Conservation (phyloP, 2,113 vertebrate genomes). For the Trematocara stigmaticum region DNA sequence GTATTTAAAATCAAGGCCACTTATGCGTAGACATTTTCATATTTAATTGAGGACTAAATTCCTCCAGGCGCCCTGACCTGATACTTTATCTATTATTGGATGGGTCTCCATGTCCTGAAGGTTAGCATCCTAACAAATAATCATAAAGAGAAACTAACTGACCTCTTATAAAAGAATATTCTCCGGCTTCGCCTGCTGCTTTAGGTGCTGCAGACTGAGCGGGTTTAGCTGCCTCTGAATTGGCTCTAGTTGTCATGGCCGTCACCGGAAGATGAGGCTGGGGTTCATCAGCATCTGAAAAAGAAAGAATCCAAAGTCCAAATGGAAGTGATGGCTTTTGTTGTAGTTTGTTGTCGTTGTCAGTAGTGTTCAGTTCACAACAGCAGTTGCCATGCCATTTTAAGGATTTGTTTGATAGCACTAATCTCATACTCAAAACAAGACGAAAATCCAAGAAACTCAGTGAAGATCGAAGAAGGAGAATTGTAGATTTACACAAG, state of each 20-base stretch:
- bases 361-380: background rate
- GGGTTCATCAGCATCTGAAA: slow-evolving; percentile 21
- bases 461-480: accelerated
- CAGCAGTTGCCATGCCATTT: background rate
- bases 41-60: background rate
- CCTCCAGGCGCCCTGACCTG: background rate
- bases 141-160: background rate
- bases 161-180: slow-evolving; percentile 17
- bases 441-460: background rate
- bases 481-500: background rate
- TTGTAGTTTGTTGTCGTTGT: background rate
- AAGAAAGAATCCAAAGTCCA: background rate
- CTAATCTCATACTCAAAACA: background rate
- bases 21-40: background rate
- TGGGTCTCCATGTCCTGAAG: accelerated
- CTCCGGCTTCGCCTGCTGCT: background rate
- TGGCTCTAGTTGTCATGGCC: slow-evolving; percentile 29
- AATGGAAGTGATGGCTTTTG: background rate
- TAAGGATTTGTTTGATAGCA: background rate
- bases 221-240: background rate
- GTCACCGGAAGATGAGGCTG: slow-evolving; percentile 43
- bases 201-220: background rate
- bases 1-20: background rate
- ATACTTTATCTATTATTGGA: background rate
- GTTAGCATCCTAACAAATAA: background rate